Percentiles rank a stretch among this genome's conserved stretches.
These are phyloP conservation scores for Rhipidura dahli DNA, from an alignment of 2,113 vertebrate species.

Conservation along the genomic window DNA sequence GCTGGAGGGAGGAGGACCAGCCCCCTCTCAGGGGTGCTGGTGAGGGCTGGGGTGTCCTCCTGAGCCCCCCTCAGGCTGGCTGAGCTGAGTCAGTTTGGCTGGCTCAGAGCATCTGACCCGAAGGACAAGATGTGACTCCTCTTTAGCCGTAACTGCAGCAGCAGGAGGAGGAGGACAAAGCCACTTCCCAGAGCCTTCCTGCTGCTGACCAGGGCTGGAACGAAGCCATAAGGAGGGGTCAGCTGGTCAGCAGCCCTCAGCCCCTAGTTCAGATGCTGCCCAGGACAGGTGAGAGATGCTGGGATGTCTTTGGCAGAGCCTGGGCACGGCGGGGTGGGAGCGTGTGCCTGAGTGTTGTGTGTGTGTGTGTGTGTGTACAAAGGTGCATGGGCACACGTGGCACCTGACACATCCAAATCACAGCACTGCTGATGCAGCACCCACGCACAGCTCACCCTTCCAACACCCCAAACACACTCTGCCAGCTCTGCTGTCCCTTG, in stretches of 20 bases:
- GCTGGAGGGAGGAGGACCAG: not conserved
- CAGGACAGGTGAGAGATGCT: not conserved
- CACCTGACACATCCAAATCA: not conserved
- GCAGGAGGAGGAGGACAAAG: not conserved
- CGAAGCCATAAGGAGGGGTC: not conserved
- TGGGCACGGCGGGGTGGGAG: not conserved
- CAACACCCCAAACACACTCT: not conserved
- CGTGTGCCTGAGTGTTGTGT: fast-evolving
- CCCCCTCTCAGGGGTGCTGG: not conserved
- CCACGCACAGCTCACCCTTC: not conserved
- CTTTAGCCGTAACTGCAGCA: not conserved
- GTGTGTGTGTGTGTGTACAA: no score
- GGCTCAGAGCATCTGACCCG: not conserved
- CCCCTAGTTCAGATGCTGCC: not conserved
- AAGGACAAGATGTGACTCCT: not conserved
- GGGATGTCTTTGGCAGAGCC: not conserved
- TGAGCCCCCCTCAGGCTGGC: not conserved
- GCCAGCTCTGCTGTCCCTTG: not conserved
- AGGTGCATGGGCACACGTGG: not conserved
- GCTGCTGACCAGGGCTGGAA: not conserved
- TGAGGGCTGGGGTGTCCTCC: not conserved
- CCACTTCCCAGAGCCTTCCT: not conserved
- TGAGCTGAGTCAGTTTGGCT: not conserved
- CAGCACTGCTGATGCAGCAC: not conserved
- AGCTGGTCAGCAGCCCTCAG: fast-evolving